Evolutionary conservation across 2,888 invertebrate genomes (phyloP).

Genomic region (Macrophya annulata): DNA sequence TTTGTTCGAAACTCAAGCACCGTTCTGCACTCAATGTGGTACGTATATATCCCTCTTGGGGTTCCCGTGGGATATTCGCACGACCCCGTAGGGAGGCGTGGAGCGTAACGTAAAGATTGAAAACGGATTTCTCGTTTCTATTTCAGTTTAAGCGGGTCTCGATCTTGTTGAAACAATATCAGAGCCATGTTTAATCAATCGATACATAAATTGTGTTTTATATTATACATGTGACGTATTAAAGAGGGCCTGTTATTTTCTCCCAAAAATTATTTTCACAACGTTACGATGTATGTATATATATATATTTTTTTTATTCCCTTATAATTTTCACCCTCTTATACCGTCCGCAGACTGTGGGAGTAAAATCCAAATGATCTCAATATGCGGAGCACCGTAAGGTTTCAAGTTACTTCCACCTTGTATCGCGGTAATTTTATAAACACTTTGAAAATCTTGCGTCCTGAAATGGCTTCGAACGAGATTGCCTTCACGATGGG

Average conservation of each 20-base stretch:
- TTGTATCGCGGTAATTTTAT: slow-evolving; percentile 77
- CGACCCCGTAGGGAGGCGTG: slow-evolving; percentile 11
- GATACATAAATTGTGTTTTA: background rate
- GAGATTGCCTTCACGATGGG: slow-evolving; percentile 65
- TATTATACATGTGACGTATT: no score
- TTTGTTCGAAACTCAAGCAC: slow-evolving; percentile 53
- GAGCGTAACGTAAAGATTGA: slow-evolving; percentile 51
- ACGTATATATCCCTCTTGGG: slow-evolving; percentile 43
- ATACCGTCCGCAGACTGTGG: background rate
- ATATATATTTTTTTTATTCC: background rate
- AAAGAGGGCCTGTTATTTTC: background rate
- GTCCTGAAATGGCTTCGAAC: slow-evolving; percentile 71
- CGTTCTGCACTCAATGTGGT: slow-evolving; percentile 35
- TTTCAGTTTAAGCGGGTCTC: slow-evolving; percentile 31
- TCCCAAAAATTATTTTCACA: background rate
- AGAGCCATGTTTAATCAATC: slow-evolving; percentile 6
- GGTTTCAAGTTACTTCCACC: slow-evolving; percentile 73
- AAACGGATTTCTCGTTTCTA: slow-evolving; percentile 47
- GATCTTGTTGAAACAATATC: slow-evolving; percentile 33
- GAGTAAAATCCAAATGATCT: slow-evolving; percentile 64
- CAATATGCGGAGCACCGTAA: slow-evolving; percentile 64
- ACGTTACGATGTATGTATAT: no score
- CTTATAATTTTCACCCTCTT: background rate
- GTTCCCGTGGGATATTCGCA: slow-evolving; percentile 49
- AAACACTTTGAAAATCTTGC: slow-evolving; percentile 79